phyloP scores from a whole-genome alignment of 2,888 invertebrate genomes.

The Campopleginae sp. region DNA sequence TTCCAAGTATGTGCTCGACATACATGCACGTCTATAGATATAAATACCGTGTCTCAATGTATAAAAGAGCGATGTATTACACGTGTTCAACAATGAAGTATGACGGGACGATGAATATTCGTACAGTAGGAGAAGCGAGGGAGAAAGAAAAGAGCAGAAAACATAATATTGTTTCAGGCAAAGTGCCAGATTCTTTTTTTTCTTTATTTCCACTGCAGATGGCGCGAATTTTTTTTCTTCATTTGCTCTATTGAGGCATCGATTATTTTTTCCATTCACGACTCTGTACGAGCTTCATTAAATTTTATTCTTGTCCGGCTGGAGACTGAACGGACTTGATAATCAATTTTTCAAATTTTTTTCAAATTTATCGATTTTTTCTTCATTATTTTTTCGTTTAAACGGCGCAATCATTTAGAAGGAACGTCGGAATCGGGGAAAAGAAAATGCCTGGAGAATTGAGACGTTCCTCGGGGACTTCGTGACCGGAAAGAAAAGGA shows the following conservation, averaged over 20 bases:
- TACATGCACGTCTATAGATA: background rate
- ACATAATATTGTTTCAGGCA: slow-evolving; percentile 64
- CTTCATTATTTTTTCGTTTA: background rate
- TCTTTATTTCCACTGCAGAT: slow-evolving; percentile 34
- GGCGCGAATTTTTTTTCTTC: slow-evolving; percentile 30
- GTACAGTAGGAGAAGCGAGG: slow-evolving; percentile 17
- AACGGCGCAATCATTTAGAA: background rate
- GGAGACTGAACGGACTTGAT: background rate
- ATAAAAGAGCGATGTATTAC: slow-evolving; percentile 15
- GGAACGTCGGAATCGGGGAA: background rate
- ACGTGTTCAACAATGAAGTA: slow-evolving; percentile 38
- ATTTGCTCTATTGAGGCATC: background rate
- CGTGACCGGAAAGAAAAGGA: slow-evolving; percentile 5
- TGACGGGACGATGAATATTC: slow-evolving; percentile 50
- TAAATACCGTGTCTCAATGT: background rate
- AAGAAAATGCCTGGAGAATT: background rate
- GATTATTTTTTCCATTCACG: slow-evolving; percentile 22
- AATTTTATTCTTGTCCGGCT: background rate
- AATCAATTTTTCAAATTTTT: background rate
- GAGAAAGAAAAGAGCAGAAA: slow-evolving; percentile 21
- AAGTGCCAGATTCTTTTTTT: slow-evolving; percentile 54
- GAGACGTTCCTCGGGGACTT: background rate
- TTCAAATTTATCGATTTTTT: background rate
- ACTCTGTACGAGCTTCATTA: background rate
- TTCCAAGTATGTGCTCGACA: slow-evolving; percentile 41